Evolutionary conservation across 2,888 invertebrate genomes (phyloP).

Genomic region (Achlya flavicornis): DNA sequence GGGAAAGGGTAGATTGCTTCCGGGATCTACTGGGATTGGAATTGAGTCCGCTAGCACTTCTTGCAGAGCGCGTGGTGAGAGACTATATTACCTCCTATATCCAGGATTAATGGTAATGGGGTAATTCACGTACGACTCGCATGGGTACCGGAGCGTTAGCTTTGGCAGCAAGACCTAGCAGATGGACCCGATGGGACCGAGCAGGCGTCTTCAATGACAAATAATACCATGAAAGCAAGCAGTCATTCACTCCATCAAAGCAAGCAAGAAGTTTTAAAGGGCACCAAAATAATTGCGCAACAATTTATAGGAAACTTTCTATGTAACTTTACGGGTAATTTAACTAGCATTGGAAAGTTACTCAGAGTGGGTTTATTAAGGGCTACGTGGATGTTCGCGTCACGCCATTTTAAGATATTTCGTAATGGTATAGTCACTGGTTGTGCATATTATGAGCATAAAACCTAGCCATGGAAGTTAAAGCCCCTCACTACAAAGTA

Average conservation of each 20-base stretch:
- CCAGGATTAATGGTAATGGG: too few species aligned
- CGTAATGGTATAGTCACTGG: neutral
- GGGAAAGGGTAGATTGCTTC: too few species aligned
- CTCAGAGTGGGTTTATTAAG: neutral
- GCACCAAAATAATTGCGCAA: neutral
- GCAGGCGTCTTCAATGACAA: too few species aligned
- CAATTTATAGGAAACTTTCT: neutral
- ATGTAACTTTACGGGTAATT: slow-evolving; percentile 1
- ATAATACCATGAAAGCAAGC: too few species aligned
- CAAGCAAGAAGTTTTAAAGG: neutral
- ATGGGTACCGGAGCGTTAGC: too few species aligned
- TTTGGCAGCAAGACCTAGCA: too few species aligned
- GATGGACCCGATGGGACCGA: too few species aligned
- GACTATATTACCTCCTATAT: too few species aligned
- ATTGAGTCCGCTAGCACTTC: too few species aligned
- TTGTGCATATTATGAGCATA: neutral
- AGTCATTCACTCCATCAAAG: neutral
- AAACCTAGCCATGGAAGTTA: neutral
- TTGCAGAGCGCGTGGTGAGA: too few species aligned
- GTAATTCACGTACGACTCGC: too few species aligned
- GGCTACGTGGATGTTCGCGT: neutral
- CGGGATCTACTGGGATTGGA: too few species aligned
- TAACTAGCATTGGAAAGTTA: neutral
- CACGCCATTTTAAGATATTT: neutral
- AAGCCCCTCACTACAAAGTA: neutral